A percentile compares a stretch with the other conserved stretches of the same genome.
These are phyloP conservation scores for Syndactyla subalaris DNA, from an alignment of 2,797 vertebrate genomes.

Conservation along the genomic window DNA sequence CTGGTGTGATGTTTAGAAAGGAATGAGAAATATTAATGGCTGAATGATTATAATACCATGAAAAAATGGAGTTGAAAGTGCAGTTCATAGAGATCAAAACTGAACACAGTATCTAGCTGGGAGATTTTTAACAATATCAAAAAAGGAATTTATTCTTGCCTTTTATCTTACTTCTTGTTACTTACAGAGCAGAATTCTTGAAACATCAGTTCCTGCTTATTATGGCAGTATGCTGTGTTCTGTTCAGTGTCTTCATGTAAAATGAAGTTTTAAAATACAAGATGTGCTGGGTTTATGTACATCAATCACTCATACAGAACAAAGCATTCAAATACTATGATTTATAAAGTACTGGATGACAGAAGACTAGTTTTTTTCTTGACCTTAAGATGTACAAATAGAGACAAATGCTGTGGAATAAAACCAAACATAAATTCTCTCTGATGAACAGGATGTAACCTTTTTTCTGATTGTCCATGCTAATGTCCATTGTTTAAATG, in stretches of 20 bases:
- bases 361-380: not conserved
- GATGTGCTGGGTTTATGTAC: not conserved
- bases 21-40: not conserved
- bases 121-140: not conserved
- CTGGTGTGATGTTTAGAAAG: not conserved
- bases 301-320: not conserved
- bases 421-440: slow-evolving; percentile 16
- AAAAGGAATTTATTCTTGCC: not conserved
- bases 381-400: not conserved
- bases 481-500: not conserved
- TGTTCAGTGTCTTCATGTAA: not conserved
- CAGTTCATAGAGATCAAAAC: not conserved
- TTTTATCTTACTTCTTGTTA: slow-evolving; percentile 11
- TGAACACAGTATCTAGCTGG: not conserved
- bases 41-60: not conserved
- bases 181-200: not conserved
- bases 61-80: slow-evolving; percentile 3
- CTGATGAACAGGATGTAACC: not conserved
- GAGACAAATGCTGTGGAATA: not conserved
- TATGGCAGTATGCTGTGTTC: not conserved
- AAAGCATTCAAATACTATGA: not conserved
- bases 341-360: not conserved
- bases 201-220: slow-evolving; percentile 11
- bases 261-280: slow-evolving; percentile 20
- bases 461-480: not conserved